Evolutionary conservation across 2,797 vertebrate genomes (phyloP), one percentile per base, ranked within the genome.

Genomic region (Todus mexicanus): DNA sequence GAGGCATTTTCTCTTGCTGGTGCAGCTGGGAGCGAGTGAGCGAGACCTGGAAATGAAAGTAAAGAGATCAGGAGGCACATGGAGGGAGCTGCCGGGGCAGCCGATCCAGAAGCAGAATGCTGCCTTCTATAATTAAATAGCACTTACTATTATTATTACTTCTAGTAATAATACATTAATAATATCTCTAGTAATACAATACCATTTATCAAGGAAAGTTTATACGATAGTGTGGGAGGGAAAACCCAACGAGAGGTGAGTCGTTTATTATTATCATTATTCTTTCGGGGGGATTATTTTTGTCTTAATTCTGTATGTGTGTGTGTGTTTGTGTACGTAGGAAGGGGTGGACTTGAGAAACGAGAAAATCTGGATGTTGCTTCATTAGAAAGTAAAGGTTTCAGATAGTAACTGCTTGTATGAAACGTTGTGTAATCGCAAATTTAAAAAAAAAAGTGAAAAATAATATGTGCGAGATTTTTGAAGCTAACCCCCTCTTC

Each of bases 91-190:
- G 97, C 97, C 95, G 92, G 95, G 95, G 96, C 95, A 96, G 97
- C 97, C 96, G 97, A 97, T 96, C 95, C 95, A 95, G 94, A 95
- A 94, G 95, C 97, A 97, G 93, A 97, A 98, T 98, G 97, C 97
- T 95, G 94, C 97, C 96, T 96, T 96, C 96, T 97, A 75, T 97
- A 97, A 98, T 98, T 97, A 98, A 98, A 97, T 98, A 98, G 93
- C 97, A 98, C 73, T 98, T 97, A 98, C 94, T 98, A 82, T 96
- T 97, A 98, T 98, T 97, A 97, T 97, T 98, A 98, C 97, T 97
- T 96, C 87, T 96, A 96, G 97, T 97, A 98, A 98, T 98, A 97
- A 98, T 97, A 96, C 80, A 70, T 93, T 98, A 98, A 98, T 98
- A 97, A 98, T 98, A 98, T 95, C 94, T 97, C 91, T 98, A 98